Evolutionary conservation across 1,140 invertebrate genomes (phyloP).

Genomic region (Mylabris phalerata): DNA sequence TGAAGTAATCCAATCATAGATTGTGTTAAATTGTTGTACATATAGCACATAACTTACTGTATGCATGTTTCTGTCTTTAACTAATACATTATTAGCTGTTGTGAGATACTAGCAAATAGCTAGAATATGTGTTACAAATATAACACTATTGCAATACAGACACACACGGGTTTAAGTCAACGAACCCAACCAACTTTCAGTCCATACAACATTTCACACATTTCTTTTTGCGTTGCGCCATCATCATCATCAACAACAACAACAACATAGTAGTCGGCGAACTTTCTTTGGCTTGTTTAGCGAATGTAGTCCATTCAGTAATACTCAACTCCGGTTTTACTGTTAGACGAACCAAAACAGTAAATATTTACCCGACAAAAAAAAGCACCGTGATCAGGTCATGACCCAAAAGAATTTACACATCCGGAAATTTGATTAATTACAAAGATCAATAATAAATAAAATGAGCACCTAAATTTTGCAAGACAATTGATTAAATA

Average conservation of each 20-base stretch:
- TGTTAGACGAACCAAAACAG: conserved; percentile 7
- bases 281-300: conserved; percentile 16
- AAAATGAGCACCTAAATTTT: too few species aligned
- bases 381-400: too few species aligned
- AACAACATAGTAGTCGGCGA: background rate
- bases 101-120: conserved; percentile 13
- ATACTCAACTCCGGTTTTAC: conserved; percentile 6
- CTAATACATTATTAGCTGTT: background rate
- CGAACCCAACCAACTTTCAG: conserved; percentile 16
- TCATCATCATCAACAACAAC: background rate
- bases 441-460: too few species aligned
- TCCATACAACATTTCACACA: conserved; percentile 22
- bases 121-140: conserved; percentile 17
- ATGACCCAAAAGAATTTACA: too few species aligned
- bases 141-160: conserved; percentile 16
- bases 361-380: conserved; percentile 7
- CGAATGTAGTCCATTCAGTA: conserved; percentile 15
- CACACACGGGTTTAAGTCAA: conserved; percentile 4
- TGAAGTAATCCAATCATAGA: background rate
- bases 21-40: too few species aligned
- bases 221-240: conserved; percentile 25
- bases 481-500: too few species aligned
- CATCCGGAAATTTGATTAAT: too few species aligned
- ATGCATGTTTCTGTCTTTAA: too few species aligned
- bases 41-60: too few species aligned